These are phyloP conservation scores for Craniophora ligustri DNA, from an alignment of 2,888 invertebrate genomes.

Conservation along the genomic window DNA sequence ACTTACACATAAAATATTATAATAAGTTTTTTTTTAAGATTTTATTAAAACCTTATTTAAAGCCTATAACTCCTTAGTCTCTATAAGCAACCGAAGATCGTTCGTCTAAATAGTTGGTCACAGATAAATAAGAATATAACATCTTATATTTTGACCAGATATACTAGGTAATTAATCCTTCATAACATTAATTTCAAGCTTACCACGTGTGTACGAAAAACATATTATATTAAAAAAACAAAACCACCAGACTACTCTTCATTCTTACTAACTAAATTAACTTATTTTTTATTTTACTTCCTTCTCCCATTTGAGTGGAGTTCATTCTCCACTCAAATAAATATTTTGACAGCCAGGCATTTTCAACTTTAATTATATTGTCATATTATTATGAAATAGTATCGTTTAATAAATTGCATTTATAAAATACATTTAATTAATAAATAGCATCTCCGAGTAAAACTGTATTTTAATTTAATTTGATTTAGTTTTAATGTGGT, in stretches of 20 bases:
- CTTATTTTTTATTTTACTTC: constrained; percentile 60
- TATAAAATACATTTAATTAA: too few species aligned
- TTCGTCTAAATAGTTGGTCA: too few species aligned
- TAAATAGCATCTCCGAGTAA: background rate
- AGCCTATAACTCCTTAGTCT: too few species aligned
- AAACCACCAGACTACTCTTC: constrained; percentile 60
- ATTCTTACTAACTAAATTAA: constrained; percentile 61
- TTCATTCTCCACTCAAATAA: constrained; percentile 62
- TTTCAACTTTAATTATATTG: background rate
- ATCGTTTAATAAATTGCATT: too few species aligned
- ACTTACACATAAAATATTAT: background rate
- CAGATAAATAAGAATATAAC: too few species aligned
- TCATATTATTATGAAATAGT: too few species aligned
- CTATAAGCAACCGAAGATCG: too few species aligned
- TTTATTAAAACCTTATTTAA: too few species aligned
- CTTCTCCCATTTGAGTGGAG: constrained; percentile 65
- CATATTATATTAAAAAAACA: constrained; percentile 54
- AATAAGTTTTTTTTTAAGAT: constrained; percentile 5
- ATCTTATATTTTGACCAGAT: too few species aligned
- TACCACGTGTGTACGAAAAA: constrained; percentile 56
- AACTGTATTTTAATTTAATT: background rate
- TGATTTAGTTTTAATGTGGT: background rate
- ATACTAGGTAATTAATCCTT: constrained; percentile 39
- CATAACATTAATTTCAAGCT: constrained; percentile 17
- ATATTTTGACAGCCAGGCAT: constrained; percentile 16